Evolutionary conservation across 2,113 vertebrate genomes (phyloP).

Genomic region (Sphyrna mokarran): DNA sequence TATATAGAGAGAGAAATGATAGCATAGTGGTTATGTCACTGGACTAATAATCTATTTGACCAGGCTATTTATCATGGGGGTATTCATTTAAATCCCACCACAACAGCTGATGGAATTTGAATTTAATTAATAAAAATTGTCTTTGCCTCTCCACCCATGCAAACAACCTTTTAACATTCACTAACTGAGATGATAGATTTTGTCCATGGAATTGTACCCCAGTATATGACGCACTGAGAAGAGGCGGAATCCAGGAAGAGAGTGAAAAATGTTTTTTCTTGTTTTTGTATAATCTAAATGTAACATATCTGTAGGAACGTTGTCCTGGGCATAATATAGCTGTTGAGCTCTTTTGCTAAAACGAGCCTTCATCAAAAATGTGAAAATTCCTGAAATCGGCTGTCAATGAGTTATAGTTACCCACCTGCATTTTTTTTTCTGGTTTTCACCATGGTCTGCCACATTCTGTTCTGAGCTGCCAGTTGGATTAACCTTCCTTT

Average conservation of each 20-base stretch:
- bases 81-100: too few relatives aligned
- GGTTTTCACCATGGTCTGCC: not conserved
- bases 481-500: not conserved
- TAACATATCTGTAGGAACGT: not conserved
- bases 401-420: not conserved
- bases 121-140: too few relatives aligned
- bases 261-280: not conserved
- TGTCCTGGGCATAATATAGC: not conserved
- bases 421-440: not conserved
- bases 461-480: not conserved
- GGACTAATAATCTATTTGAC: too few relatives aligned
- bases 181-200: not conserved
- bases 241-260: not conserved
- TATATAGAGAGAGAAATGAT: too few relatives aligned
- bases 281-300: not conserved
- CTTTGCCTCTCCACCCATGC: not conserved
- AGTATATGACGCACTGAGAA: not conserved
- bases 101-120: too few relatives aligned
- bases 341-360: not conserved
- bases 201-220: not conserved
- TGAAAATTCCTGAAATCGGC: not conserved
- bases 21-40: too few relatives aligned
- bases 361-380: not conserved
- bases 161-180: not conserved
- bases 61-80: too few relatives aligned